Evolutionary conservation across 1,140 invertebrate species (phyloP).

Genomic region (Pantala flavescens): DNA sequence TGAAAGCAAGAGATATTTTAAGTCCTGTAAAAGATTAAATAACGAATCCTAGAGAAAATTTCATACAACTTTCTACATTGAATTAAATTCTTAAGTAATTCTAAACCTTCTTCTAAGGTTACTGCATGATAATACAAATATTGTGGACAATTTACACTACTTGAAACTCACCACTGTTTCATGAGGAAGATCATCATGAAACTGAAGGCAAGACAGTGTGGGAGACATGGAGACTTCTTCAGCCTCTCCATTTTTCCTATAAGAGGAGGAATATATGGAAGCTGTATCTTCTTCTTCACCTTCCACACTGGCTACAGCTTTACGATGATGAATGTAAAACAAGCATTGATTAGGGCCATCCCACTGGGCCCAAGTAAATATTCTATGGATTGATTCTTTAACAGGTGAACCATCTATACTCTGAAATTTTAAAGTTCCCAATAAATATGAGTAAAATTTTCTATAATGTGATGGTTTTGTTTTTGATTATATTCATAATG

Average conservation of each 20-base stretch:
- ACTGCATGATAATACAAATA: no score
- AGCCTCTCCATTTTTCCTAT: conserved; percentile 28
- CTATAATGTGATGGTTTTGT: no score
- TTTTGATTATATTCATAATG: no score
- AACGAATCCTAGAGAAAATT: no score
- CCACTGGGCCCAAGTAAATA: conserved; percentile 74
- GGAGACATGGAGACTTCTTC: conserved; percentile 35
- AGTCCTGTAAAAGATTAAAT: no score
- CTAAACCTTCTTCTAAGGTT: no score
- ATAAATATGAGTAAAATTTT: no score
- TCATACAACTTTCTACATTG: no score
- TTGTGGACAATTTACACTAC: no score
- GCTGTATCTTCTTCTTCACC: conserved; percentile 45
- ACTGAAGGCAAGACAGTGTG: conserved; percentile 69
- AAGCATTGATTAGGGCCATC: conserved; percentile 62
- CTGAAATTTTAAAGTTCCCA: neutral
- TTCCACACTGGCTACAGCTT: conserved; percentile 51
- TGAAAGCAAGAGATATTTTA: no score
- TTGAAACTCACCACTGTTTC: conserved; percentile 66
- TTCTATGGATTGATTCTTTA: neutral
- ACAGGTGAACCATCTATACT: neutral
- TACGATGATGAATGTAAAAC: conserved; percentile 66
- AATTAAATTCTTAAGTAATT: no score
- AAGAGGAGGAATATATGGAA: neutral
- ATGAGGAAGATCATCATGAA: conserved; percentile 70